Conservation (phyloP, 2,797 vertebrate genomes). For the Megalops cyprinoides region DNA sequence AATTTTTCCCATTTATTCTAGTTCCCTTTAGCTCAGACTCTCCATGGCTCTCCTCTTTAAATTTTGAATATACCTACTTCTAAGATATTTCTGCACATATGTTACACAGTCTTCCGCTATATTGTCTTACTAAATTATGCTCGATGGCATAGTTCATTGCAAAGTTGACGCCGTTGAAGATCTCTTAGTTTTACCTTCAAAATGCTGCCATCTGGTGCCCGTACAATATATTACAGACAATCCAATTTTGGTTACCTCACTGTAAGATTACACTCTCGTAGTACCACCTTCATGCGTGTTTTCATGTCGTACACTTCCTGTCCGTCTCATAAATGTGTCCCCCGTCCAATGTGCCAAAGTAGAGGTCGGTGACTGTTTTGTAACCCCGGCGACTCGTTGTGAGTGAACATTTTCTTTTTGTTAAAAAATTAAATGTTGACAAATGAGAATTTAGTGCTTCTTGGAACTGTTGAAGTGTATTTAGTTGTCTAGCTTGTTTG, state of each 20-base stretch:
- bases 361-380: not conserved
- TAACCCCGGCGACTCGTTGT: not conserved
- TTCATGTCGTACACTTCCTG: slow-evolving; percentile 25
- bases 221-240: not conserved
- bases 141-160: too few relatives aligned
- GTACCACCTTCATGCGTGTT: not conserved
- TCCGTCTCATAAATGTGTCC: not conserved
- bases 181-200: not conserved
- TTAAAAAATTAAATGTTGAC: not conserved
- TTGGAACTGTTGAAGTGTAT: too few relatives aligned
- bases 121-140: too few relatives aligned
- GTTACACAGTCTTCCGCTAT: too few relatives aligned
- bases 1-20: too few relatives aligned
- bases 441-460: too few relatives aligned
- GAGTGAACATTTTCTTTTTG: not conserved
- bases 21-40: too few relatives aligned
- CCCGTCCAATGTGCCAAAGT: not conserved
- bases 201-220: not conserved
- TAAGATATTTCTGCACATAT: too few relatives aligned
- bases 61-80: too few relatives aligned
- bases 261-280: not conserved
- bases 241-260: not conserved
- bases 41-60: too few relatives aligned
- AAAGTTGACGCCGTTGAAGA: too few relatives aligned
- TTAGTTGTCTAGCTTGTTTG: too few relatives aligned